Base-by-base conservation (phyloP, 1,140 invertebrate genomes). In the Drosophila ercepeae region DNA sequence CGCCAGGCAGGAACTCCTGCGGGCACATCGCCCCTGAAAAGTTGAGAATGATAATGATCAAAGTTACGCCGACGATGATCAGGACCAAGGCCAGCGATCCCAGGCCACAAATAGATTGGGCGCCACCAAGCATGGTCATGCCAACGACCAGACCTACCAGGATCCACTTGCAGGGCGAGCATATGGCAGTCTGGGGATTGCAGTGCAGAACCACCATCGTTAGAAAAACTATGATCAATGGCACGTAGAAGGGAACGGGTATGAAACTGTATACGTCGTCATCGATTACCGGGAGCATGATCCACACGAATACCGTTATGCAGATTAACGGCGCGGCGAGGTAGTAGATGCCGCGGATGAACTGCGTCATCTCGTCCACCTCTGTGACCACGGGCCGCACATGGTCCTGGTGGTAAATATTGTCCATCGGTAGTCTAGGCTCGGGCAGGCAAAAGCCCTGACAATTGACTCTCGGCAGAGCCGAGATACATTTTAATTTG, bases 21-120 rank as follows among this genome's bases (percentile, higher is more conserved):
- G 69, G 69, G 21, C 69, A 73, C 18, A 48, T 72, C 8, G 69
- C 58, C 0, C 69, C 69, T 5, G 57, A 49, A n/a, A 73, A 73
- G 25, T 73, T 72, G 1, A 73, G 69, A 1, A 73, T 49, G 2
- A 53, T 18, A 8, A 18, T 1, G 0, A 45, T 0, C 1, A 65
- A 14, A 11, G 36, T 48, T 7, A 54, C 0, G 1, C 29, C 50
- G n/a, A 74, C 0, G 4, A 19, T 74, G n/a, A 44, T 54, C n/a
- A 49, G 55, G 0, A 74, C 0, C 0, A 74, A 16, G 0, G 72
- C 3, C 29, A 32, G 9, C 9, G 11, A 4, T 3, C 29, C 29
- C 9, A 32, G 29, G 29, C 29, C 29, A 32, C 9, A 11, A 32
- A 9, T 9, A 9, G 29, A 11, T 32, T 32, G 29, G 29, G 29